Evolutionary conservation across 2,113 vertebrate species (phyloP).

Genomic region (Aphelocoma coerulescens): DNA sequence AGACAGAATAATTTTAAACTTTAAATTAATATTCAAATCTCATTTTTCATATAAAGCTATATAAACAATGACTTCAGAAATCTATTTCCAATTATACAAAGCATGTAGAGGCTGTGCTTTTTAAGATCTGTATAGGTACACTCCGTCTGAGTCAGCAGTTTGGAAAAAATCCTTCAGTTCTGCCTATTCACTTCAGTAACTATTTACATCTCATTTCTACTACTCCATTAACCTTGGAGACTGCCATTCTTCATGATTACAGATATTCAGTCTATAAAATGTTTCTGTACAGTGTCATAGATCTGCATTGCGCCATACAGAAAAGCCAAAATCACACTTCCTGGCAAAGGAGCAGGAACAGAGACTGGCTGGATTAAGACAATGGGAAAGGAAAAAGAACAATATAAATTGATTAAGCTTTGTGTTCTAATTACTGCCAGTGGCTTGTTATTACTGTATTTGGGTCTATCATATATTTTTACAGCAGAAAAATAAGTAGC

Average conservation of each 20-base stretch:
- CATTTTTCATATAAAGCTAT: neutral
- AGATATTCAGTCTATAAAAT: neutral
- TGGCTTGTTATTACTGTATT: neutral
- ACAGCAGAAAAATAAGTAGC: neutral
- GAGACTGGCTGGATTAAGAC: neutral
- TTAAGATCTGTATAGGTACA: neutral
- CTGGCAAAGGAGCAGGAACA: slow-evolving; percentile 1
- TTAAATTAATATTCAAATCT: slow-evolving; percentile 12
- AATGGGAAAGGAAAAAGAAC: slow-evolving; percentile 16
- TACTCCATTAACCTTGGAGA: slow-evolving; percentile 5
- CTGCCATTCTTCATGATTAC: neutral
- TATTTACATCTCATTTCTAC: slow-evolving; percentile 24
- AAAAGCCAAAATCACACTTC: slow-evolving; percentile 25
- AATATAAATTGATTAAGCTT: neutral
- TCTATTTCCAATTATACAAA: neutral
- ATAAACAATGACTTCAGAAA: slow-evolving; percentile 4
- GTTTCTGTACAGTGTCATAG: neutral
- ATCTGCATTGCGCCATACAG: slow-evolving; percentile 27
- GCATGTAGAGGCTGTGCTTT: neutral
- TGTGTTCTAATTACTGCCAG: neutral
- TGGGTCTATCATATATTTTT: neutral
- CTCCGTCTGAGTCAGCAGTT: neutral
- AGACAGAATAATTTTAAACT: neutral
- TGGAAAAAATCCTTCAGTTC: neutral
- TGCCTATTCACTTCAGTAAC: slow-evolving; percentile 21